Conservation (phyloP, 92 coral and sea anemone genomes). For the Nematostella vectensis region DNA sequence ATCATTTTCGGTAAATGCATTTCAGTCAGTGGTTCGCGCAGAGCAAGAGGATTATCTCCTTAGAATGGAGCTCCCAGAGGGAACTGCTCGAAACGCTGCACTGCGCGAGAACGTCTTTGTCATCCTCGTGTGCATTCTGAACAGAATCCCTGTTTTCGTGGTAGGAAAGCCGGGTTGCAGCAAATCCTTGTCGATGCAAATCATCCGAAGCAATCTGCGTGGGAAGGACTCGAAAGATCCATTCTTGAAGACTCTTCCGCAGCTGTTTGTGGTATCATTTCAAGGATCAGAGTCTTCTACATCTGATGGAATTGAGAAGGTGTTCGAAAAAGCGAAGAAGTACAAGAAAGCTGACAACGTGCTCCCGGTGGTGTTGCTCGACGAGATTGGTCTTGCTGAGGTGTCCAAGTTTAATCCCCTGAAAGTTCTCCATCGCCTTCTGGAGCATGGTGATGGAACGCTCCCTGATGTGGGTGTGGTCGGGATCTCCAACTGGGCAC, state of each 20-base stretch:
- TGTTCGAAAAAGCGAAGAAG: slow-evolving; percentile 89
- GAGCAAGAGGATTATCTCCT: slow-evolving; percentile 90
- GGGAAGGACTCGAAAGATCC: slow-evolving; percentile 81
- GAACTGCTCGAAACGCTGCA: slow-evolving; percentile 93
- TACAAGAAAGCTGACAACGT: slow-evolving; percentile 68
- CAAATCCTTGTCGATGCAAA: slow-evolving; percentile 92
- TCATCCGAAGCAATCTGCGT: slow-evolving; percentile 84
- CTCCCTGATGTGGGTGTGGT: slow-evolving; percentile 97
- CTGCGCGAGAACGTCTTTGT: slow-evolving; percentile 96
- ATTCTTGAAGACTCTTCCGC: slow-evolving; percentile 72
- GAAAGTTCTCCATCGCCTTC: slow-evolving; percentile 86
- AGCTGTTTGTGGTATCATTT: slow-evolving; percentile 83
- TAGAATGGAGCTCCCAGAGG: slow-evolving; percentile 94
- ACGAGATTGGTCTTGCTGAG: slow-evolving; percentile 97
- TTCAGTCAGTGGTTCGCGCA: slow-evolving; percentile 73
- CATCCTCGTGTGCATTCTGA: slow-evolving; percentile 87
- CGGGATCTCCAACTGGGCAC: slow-evolving; percentile 98
- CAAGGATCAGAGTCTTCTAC: slow-evolving; percentile 99
- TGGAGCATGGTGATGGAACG: slow-evolving; percentile 74
- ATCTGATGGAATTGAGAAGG: slow-evolving; percentile 89
- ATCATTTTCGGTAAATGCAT: slow-evolving; percentile 10
- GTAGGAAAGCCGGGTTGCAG: slow-evolving; percentile 99
- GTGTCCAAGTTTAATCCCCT: slow-evolving; percentile 92
- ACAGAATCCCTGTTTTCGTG: slow-evolving; percentile 89
- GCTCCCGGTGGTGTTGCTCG: slow-evolving; percentile 92